phyloP scores from a whole-genome alignment of 2,888 invertebrate species.

The Dioctria linearis region DNA sequence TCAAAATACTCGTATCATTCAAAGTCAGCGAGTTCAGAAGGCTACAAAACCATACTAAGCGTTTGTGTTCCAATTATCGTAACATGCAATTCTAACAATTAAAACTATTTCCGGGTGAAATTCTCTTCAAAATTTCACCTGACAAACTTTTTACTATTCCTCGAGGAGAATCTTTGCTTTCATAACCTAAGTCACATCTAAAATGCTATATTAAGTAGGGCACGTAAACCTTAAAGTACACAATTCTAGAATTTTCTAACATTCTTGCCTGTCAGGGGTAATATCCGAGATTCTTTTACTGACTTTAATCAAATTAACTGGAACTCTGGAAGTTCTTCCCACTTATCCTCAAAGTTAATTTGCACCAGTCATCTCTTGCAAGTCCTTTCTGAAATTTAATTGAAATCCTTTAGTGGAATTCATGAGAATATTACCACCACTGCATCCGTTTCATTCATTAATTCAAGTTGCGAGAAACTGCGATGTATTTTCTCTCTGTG shows the following conservation, averaged over 20 bases:
- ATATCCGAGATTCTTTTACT: neutral
- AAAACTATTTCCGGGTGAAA: too few relatives aligned
- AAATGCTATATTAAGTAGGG: neutral
- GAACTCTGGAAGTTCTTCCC: neutral
- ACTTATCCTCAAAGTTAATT: neutral
- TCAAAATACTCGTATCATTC: too few relatives aligned
- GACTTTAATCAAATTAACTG: neutral
- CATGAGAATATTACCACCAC: neutral
- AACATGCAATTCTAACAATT: too few relatives aligned
- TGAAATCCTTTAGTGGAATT: neutral
- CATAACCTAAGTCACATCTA: neutral
- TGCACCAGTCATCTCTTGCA: neutral
- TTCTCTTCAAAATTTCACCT: neutral
- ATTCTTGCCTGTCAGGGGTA: neutral
- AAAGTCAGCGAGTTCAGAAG: too few relatives aligned
- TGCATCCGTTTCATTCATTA: too few relatives aligned
- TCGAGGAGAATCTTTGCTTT: neutral
- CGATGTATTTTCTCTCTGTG: neutral
- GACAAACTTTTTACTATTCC: neutral
- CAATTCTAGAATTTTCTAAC: too few relatives aligned
- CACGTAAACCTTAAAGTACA: neutral
- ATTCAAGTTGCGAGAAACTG: neutral
- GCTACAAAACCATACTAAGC: too few relatives aligned
- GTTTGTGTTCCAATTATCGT: too few relatives aligned
- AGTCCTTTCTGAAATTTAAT: neutral